Evolutionary conservation across 2,113 vertebrate species (phyloP).

Genomic region (Osmerus eperlanus): DNA sequence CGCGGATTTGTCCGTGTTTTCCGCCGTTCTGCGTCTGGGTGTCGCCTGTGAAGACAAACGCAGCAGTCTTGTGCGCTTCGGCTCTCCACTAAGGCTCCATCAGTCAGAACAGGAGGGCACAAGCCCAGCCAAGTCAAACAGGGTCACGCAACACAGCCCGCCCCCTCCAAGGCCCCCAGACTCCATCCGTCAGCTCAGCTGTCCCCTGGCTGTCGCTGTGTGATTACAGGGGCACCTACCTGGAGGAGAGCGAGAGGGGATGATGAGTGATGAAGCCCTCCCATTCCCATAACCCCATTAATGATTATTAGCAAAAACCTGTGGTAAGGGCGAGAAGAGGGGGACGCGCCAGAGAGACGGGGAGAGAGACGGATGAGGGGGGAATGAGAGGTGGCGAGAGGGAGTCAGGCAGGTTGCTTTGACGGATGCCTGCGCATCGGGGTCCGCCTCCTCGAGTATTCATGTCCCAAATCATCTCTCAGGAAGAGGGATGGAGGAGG

Average conservation of each 20-base stretch:
- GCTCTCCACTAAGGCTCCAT: constrained; percentile 54
- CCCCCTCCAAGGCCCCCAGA: constrained; percentile 24
- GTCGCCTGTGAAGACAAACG: too few species aligned
- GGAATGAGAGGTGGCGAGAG: constrained; percentile 48
- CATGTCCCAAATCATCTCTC: constrained; percentile 64
- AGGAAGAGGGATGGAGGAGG: constrained; percentile 40
- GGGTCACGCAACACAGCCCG: constrained; percentile 31
- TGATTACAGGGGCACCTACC: constrained; percentile 43
- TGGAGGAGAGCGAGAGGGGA: constrained; percentile 15
- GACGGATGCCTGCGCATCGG: constrained; percentile 61
- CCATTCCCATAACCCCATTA: constrained; percentile 64
- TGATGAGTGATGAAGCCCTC: constrained; percentile 55
- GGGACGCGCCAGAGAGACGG: constrained; percentile 39
- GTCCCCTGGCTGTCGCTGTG: constrained; percentile 40
- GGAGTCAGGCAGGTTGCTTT: constrained; percentile 57
- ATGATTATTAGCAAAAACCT: constrained; percentile 63
- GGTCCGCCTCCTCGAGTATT: constrained; percentile 61
- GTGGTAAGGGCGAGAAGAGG: constrained; percentile 49
- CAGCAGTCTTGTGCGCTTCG: constrained; percentile 1
- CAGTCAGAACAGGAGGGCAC: constrained; percentile 50
- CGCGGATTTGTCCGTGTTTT: neutral
- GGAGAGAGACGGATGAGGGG: constrained; percentile 50
- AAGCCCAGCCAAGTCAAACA: constrained; percentile 32
- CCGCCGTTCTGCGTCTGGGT: too few species aligned
- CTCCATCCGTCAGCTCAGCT: constrained; percentile 47